Conservation (phyloP, 2,113 vertebrate genomes). For the Lepus europaeus region DNA sequence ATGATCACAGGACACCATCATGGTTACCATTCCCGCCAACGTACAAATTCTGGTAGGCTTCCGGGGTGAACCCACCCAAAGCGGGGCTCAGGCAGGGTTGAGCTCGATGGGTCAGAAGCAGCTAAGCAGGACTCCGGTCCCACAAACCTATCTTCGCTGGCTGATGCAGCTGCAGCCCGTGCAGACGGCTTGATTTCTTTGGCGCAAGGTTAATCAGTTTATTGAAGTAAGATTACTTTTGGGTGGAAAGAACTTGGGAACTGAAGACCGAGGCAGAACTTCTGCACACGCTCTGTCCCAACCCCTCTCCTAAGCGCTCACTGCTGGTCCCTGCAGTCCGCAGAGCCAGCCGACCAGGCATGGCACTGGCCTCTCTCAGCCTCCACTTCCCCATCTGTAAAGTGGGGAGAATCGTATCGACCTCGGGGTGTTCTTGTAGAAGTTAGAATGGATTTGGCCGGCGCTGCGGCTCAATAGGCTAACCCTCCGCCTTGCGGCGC, state of each 20-base stretch:
- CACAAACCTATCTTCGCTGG: background rate
- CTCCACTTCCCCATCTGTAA: background rate
- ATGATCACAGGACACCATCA: background rate
- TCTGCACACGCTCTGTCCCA: background rate
- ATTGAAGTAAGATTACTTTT: background rate
- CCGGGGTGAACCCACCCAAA: background rate
- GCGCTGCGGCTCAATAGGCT: too few species aligned
- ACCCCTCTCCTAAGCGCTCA: background rate
- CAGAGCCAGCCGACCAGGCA: background rate
- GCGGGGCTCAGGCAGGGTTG: background rate
- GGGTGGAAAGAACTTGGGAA: constrained; percentile 22
- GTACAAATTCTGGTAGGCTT: background rate
- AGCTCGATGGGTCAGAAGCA: background rate
- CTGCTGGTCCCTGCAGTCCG: background rate
- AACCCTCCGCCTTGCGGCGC: too few species aligned
- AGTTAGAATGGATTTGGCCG: background rate
- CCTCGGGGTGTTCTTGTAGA: background rate
- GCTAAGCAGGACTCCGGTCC: background rate
- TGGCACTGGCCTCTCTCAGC: background rate
- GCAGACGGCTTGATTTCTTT: background rate
- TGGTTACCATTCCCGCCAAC: background rate
- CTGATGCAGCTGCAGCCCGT: background rate
- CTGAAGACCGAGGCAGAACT: background rate
- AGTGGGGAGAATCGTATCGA: background rate
- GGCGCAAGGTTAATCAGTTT: background rate